These are phyloP conservation scores for Mechanitis mazaeus DNA, from an alignment of 2,888 invertebrate genomes.

Conservation along the genomic window DNA sequence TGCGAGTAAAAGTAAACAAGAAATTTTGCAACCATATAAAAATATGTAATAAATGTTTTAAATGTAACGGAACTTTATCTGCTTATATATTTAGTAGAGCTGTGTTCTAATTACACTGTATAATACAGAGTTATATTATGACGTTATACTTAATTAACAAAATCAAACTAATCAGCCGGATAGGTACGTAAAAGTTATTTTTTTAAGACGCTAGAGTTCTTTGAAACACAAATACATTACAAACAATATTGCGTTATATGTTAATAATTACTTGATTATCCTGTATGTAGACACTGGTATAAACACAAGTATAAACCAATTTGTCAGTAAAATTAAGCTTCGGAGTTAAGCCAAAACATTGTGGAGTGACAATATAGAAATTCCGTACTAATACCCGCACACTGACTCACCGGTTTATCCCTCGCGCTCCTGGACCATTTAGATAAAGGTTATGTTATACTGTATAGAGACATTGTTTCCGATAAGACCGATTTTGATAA, in stretches of 20 bases:
- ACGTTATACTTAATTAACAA: too few species aligned
- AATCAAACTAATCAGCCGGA: too few species aligned
- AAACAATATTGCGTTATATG: background rate
- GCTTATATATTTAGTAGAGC: background rate
- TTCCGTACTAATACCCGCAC: constrained; percentile 37
- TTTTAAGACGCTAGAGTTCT: too few species aligned
- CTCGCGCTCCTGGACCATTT: constrained; percentile 15
- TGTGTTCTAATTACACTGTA: background rate
- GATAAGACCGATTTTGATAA: constrained; percentile 6
- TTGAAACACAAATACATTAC: too few species aligned
- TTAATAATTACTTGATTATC: background rate
- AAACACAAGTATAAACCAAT: background rate
- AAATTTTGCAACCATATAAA: background rate
- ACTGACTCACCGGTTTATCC: constrained; percentile 48
- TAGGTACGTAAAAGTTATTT: too few species aligned
- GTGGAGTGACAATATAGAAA: constrained; percentile 49
- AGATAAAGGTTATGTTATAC: constrained; percentile 14
- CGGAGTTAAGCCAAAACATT: constrained; percentile 51
- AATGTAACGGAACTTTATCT: background rate
- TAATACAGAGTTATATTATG: background rate
- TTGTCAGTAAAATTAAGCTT: constrained; percentile 37
- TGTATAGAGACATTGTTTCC: constrained; percentile 1
- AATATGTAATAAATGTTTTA: background rate
- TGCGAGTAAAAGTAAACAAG: background rate
- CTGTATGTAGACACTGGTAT: background rate